A percentile compares a stretch with the other conserved stretches of the same genome.
Conservation (phyloP, 2,797 vertebrate genomes). For the Falco peregrinus region DNA sequence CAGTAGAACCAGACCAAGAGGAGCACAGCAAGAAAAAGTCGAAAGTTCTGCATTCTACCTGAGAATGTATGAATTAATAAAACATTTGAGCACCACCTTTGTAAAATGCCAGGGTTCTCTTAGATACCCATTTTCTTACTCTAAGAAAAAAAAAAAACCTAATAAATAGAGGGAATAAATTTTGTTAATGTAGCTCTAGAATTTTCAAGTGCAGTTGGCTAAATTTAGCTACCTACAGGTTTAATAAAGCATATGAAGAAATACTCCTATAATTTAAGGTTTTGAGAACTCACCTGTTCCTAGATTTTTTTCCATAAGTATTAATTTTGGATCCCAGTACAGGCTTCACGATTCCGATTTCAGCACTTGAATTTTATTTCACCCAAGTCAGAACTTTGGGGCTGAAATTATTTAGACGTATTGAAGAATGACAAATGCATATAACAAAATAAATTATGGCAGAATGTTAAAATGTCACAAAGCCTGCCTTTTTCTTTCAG, state of each 20-base stretch:
- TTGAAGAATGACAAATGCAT: neutral
- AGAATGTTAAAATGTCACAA: neutral
- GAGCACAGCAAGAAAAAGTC: neutral
- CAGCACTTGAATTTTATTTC: neutral
- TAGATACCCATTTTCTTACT: neutral
- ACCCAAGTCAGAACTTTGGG: neutral
- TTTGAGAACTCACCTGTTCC: neutral
- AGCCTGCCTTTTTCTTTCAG: neutral
- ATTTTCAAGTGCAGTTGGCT: neutral
- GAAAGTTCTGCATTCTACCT: neutral
- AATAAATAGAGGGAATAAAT: neutral
- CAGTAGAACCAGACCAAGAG: neutral
- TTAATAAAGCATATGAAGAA: neutral
- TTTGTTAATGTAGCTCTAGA: neutral
- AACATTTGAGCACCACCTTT: neutral
- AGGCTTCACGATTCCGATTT: neutral
- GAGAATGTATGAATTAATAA: neutral
- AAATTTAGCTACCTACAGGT: neutral
- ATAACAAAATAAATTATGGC: neutral
- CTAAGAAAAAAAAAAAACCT: neutral
- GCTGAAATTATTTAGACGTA: neutral
- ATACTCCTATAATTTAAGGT: neutral
- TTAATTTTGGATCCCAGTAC: neutral
- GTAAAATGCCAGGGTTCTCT: neutral
- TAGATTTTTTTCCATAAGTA: neutral